Evolutionary conservation across 2,797 vertebrate species (phyloP).

Genomic region (Muscicapa striata): DNA sequence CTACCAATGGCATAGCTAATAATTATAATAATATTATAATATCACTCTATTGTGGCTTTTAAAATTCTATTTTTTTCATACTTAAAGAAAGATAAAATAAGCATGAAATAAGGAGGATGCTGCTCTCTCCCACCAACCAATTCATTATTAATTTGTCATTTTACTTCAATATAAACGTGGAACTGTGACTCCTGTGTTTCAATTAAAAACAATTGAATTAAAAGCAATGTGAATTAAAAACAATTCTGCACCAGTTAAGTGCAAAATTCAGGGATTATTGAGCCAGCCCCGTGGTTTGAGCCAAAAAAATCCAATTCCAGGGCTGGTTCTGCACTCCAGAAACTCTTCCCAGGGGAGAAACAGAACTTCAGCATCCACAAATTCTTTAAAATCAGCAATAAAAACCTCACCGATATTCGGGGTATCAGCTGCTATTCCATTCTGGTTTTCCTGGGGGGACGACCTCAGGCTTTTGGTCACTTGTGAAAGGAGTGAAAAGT

Average conservation of each 20-base stretch:
- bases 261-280: not conserved
- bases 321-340: fast-evolving
- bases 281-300: not conserved
- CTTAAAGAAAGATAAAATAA: not conserved
- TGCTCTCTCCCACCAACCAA: not conserved
- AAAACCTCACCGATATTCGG: fast-evolving
- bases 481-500: not conserved
- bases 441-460: fast-evolving
- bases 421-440: not conserved
- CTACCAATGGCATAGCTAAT: not conserved
- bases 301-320: not conserved
- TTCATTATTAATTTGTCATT: not conserved
- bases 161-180: fast-evolving
- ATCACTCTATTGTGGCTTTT: not conserved
- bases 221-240: not conserved
- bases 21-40: not conserved
- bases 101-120: not conserved
- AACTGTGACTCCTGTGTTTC: not conserved
- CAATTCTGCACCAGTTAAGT: not conserved
- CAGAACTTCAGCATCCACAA: not conserved
- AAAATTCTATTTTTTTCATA: too few relatives aligned
- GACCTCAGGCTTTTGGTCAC: not conserved
- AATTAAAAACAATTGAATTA: too few relatives aligned
- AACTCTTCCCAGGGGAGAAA: not conserved
- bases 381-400: not conserved